Evolutionary conservation across 2,888 invertebrate species (phyloP), one percentile per base, ranked within the genome.

Genomic region (Dichetophora obliterata): DNA sequence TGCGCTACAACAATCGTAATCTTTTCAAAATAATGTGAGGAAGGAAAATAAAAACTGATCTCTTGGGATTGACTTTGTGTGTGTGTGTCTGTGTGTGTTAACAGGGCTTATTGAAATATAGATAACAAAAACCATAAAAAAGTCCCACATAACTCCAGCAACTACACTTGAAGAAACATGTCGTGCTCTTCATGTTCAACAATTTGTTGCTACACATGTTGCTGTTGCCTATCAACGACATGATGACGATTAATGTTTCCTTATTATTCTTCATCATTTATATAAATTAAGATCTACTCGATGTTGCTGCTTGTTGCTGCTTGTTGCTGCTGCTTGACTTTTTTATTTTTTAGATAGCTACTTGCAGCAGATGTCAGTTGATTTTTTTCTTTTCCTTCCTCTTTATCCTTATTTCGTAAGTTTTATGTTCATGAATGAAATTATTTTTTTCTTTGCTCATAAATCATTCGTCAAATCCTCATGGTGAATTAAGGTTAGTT

Each of bases 121-220:
- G 54, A n/a, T 3, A 50, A 16, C 5, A 54, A 19, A 54, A 54
- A 54, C 5, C n/a, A 54, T 14, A 68, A 16, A 43, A 68, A 27
- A 68, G 22, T 50, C 68, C 68, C 68, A 22, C 43, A 50, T 22
- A 50, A 24, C 14, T 68, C 50, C 50, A 68, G 50, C 11, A n/a
- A 16, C 27, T n/a, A 27, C 11, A 48, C 9, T 16, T 48, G 19
- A 22, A 24, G 68, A 48, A 48, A 1, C 43, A 48, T 11, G 68
- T 68, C 24, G 48, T n/a, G 48, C 4, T 37, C 31, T 22, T 16
- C n/a, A 48, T 37, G 24, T 19, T 11, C 11, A 68, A 16, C 68
- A 27, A 68, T 68, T 68, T 68, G 68, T 68, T 68, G 68, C 50
- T 68, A 68, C 68, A 68, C 68, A 68, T 68, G 68, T 66, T 66